Percentiles rank a stretch among this genome's conserved stretches.
phyloP scores from a whole-genome alignment of 92 coral and sea anemone species.

The Siderastrea siderea region DNA sequence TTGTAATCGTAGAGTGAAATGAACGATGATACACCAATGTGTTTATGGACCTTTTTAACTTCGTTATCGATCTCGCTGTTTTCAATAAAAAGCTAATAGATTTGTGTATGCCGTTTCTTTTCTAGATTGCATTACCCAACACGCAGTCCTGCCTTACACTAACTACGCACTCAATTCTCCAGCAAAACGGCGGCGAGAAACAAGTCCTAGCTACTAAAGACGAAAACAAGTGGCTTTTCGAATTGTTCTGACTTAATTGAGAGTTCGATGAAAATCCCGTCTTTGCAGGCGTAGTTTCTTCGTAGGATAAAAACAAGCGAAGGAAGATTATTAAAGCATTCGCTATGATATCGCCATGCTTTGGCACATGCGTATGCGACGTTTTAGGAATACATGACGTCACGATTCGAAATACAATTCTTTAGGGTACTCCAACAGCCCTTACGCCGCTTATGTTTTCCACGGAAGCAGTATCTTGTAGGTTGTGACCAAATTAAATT shows the following conservation, averaged over 20 bases:
- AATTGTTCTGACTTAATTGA: neutral
- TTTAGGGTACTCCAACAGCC: too few species aligned
- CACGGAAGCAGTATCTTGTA: too few species aligned
- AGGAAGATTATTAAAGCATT: too few species aligned
- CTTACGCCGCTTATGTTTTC: too few species aligned
- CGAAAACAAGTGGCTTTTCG: neutral
- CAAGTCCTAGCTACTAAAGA: constrained; percentile 66
- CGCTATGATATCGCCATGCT: neutral
- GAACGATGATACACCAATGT: too few species aligned
- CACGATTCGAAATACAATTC: too few species aligned
- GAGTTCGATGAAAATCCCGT: too few species aligned
- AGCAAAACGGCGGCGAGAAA: constrained; percentile 59
- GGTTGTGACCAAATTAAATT: too few species aligned
- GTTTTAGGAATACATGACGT: neutral
- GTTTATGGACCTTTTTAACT: too few species aligned
- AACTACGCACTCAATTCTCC: constrained; percentile 73
- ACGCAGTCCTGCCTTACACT: constrained; percentile 72
- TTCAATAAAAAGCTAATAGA: neutral
- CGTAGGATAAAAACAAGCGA: neutral
- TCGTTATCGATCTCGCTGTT: too few species aligned
- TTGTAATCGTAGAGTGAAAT: too few species aligned
- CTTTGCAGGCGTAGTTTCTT: neutral
- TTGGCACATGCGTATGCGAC: neutral
- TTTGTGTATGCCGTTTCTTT: constrained; percentile 12
- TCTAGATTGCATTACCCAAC: constrained; percentile 88